A percentile compares a stretch with the other conserved stretches of the same genome.
phyloP scores from a whole-genome alignment of 1,140 invertebrate genomes.

The Solenopsis fugax region DNA sequence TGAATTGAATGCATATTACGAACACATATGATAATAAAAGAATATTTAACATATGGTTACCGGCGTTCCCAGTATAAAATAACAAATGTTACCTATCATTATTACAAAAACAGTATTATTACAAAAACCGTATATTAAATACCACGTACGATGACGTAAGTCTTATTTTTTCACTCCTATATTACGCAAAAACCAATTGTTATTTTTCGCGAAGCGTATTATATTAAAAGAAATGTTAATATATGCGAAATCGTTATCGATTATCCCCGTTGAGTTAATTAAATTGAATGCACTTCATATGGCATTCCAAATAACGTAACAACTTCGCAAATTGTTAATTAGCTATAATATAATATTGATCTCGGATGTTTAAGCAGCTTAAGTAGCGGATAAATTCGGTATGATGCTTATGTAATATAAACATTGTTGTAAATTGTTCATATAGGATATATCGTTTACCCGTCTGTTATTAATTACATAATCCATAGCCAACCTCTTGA shows the following conservation, averaged over 20 bases:
- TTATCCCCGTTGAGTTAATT: conserved; percentile 26
- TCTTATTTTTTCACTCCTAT: conserved; percentile 2
- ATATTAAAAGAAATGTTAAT: conserved; percentile 28
- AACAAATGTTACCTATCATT: not conserved
- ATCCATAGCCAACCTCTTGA: not conserved
- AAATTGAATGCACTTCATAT: conserved; percentile 7
- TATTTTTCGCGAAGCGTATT: not conserved
- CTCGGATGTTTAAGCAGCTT: conserved; percentile 64
- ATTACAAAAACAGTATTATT: conserved; percentile 1
- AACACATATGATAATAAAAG: conserved; percentile 8
- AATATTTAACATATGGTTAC: not conserved
- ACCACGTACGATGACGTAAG: not conserved
- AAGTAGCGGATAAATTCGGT: conserved; percentile 30
- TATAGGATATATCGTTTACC: not conserved
- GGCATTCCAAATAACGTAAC: conserved; percentile 17
- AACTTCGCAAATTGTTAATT: conserved; percentile 69
- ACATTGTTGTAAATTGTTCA: conserved; percentile 39
- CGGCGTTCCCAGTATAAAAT: not conserved
- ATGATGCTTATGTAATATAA: conserved; percentile 55
- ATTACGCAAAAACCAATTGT: conserved; percentile 1
- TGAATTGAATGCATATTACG: not conserved
- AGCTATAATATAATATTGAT: conserved; percentile 71
- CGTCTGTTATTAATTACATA: not conserved
- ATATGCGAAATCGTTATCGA: not conserved
- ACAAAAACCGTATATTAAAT: not conserved